These are phyloP conservation scores for Plestiodon gilberti DNA, from an alignment of 2,113 vertebrate genomes.

Conservation along the genomic window DNA sequence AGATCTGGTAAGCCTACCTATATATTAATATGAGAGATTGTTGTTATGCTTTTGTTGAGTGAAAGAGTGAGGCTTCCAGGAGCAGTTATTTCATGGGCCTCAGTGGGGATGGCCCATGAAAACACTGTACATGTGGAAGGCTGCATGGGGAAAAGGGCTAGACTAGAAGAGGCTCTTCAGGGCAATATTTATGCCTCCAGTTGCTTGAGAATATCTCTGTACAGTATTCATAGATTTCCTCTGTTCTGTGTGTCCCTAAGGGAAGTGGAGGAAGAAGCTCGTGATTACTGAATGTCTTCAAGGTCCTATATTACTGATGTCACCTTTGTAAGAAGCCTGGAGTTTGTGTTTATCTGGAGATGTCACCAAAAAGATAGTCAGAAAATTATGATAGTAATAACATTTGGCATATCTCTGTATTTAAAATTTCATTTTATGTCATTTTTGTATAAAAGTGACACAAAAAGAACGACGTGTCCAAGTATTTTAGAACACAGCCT, in stretches of 20 bases:
- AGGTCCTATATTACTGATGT: background rate
- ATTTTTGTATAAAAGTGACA: background rate
- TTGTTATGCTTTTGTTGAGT: background rate
- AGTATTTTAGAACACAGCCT: background rate
- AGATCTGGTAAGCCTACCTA: too few species aligned
- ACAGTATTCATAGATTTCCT: constrained; percentile 45
- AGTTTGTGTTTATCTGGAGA: constrained; percentile 21
- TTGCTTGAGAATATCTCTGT: constrained; percentile 36
- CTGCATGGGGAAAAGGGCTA: background rate
- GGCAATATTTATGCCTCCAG: constrained; percentile 31
- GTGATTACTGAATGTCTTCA: background rate
- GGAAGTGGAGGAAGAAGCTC: constrained; percentile 13
- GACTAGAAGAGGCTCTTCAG: constrained; percentile 27
- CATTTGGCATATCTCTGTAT: background rate
- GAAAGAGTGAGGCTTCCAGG: background rate
- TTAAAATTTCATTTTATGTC: constrained; percentile 1
- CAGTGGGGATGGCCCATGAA: background rate
- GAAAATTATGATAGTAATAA: background rate
- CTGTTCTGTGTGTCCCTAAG: constrained; percentile 43
- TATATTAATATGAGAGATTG: background rate
- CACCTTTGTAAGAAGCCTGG: background rate
- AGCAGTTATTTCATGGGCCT: background rate
- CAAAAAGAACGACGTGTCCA: background rate
- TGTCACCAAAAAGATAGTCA: background rate
- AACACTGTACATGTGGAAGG: background rate